Evolutionary conservation across 2,113 vertebrate genomes (phyloP), one percentile per base, ranked within the genome.

Genomic region (Tichodroma muraria): DNA sequence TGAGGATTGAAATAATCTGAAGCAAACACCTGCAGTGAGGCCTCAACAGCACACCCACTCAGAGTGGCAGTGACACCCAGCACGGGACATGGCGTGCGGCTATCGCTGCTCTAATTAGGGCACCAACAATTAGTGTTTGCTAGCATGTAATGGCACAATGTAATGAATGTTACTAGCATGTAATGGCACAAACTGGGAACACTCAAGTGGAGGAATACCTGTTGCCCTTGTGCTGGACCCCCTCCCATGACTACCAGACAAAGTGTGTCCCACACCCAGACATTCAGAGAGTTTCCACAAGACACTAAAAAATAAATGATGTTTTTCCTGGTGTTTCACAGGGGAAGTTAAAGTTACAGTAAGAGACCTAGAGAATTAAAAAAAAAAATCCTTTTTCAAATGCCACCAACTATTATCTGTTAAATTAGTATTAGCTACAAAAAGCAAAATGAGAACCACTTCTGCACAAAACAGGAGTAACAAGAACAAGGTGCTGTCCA

Each of bases 21-120:
- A 94, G 22, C 10, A 70, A 93, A 60, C 33, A 60, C 59, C 76
- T 85, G 75, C 73, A 69, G 7, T 0, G 10, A 81, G 40, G 59
- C 17, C 49, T 27, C 0, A 12, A 1, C 5, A 38, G 45, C 90
- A 21, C 63, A 77, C 9, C 37, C 89, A n/a, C 20, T 1, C 0
- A 2, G 75, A 4, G 40, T 7, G 21, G 15, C 72, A n/a, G 31
- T 0, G 14, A 7, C 65, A 3, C 1, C 49, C 56, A 59, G 57
- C 63, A 12, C 1, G 1, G 56, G 52, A n/a, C 31, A 9, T 3
- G 13, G 19, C 0, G 0, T 15, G 69, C 73, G 69, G 94, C 65
- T 92, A 53, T 8, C 89, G 6, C 33, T 72, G 57, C 73, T 45
- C 64, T 19, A 8, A 9, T 31, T 21, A 44, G 40, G 14, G 19